These are phyloP conservation scores for Ectemnius cavifrons DNA, from an alignment of 2,888 invertebrate species.

Conservation along the genomic window DNA sequence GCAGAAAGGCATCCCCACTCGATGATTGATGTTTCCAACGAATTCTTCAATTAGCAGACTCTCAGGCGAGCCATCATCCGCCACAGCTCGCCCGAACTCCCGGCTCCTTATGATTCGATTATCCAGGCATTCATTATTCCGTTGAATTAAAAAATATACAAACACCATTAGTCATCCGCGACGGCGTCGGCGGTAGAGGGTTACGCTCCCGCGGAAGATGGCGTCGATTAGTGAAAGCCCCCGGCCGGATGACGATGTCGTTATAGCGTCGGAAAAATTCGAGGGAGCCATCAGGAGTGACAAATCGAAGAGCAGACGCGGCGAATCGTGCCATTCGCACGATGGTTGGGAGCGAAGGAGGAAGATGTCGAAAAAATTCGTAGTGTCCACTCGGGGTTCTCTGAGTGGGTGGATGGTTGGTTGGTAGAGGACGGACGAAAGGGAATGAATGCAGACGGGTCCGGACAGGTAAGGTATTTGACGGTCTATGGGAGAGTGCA, in stretches of 20 bases:
- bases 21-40: slow-evolving; percentile 60
- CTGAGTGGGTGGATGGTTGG: slow-evolving; percentile 46
- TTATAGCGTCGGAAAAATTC: background rate
- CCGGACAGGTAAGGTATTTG: slow-evolving; percentile 72
- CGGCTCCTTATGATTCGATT: slow-evolving; percentile 57
- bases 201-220: slow-evolving; percentile 23
- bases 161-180: slow-evolving; percentile 53
- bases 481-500: slow-evolving; percentile 61
- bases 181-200: slow-evolving; percentile 3
- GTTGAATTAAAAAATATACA: slow-evolving; percentile 58
- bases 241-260: background rate
- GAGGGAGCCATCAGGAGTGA: slow-evolving; percentile 2
- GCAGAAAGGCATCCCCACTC: slow-evolving; percentile 21
- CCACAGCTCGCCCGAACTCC: slow-evolving; percentile 3
- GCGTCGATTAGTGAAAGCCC: slow-evolving; percentile 24
- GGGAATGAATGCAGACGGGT: slow-evolving; percentile 65
- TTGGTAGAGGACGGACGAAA: slow-evolving; percentile 50
- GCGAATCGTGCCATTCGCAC: slow-evolving; percentile 38
- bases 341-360: slow-evolving; percentile 29
- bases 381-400: slow-evolving; percentile 49
- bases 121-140: slow-evolving; percentile 38
- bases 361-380: slow-evolving; percentile 61
- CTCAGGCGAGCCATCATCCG: slow-evolving; percentile 17
- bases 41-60: slow-evolving; percentile 63
- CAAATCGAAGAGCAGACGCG: slow-evolving; percentile 37